Evolutionary conservation across 2,797 vertebrate genomes (phyloP).

Genomic region (Glossophaga mutica): DNA sequence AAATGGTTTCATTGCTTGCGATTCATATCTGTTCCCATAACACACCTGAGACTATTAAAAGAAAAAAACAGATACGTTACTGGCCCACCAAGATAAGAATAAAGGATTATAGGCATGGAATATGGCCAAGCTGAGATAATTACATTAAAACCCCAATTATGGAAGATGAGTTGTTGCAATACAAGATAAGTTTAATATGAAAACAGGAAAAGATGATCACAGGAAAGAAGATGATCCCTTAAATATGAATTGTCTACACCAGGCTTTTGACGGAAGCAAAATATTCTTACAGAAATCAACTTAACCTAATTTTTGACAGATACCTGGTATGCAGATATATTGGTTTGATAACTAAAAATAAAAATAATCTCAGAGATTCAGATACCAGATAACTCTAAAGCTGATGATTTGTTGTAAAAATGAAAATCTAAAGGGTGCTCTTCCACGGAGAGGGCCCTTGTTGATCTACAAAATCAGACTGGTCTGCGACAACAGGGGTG

Average conservation of each 20-base stretch:
- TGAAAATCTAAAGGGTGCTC: neutral
- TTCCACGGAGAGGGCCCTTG: neutral
- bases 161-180: neutral
- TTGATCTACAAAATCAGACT: neutral
- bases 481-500: neutral
- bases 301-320: neutral
- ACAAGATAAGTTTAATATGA: neutral
- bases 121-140: neutral
- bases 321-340: neutral
- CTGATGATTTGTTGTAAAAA: neutral
- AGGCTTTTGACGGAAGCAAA: neutral
- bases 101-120: neutral
- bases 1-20: neutral
- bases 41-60: neutral
- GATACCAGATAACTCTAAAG: neutral
- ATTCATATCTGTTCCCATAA: neutral
- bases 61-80: neutral
- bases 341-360: neutral
- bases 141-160: neutral
- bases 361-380: neutral
- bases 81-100: neutral
- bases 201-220: neutral
- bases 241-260: neutral
- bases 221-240: neutral
- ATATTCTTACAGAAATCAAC: neutral